Evolutionary conservation across 1,140 invertebrate species (phyloP).

Genomic region (Pseudomyrmex sp.): DNA sequence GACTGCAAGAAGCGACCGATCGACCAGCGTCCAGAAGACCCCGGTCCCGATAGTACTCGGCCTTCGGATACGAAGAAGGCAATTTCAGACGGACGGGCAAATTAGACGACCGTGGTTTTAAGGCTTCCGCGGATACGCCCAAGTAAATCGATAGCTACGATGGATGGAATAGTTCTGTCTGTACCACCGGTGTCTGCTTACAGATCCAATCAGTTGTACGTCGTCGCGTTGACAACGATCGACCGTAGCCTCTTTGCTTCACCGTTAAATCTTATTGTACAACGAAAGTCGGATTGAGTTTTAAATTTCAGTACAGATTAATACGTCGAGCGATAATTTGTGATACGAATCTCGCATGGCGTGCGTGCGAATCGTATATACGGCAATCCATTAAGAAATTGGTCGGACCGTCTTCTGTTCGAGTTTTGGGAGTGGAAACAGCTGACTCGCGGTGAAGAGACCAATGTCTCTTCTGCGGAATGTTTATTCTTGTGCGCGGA

Average conservation of each 20-base stretch:
- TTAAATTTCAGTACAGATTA: background rate
- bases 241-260: slow-evolving; percentile 16
- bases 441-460: slow-evolving; percentile 41
- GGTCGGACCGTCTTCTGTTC: background rate
- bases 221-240: slow-evolving; percentile 16
- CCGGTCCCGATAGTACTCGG: slow-evolving; percentile 40
- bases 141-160: slow-evolving; percentile 60
- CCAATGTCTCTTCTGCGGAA: slow-evolving; percentile 57
- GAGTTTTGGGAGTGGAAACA: slow-evolving; percentile 51
- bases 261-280: no score
- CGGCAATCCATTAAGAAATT: slow-evolving; percentile 33
- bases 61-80: slow-evolving; percentile 69
- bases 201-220: slow-evolving; percentile 47
- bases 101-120: slow-evolving; percentile 73
- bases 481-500: slow-evolving; percentile 78
- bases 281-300: background rate
- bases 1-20: slow-evolving; percentile 75
- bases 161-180: slow-evolving; percentile 50
- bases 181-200: slow-evolving; percentile 55
- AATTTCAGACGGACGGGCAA: slow-evolving; percentile 74
- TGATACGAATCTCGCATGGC: background rate
- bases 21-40: slow-evolving; percentile 75
- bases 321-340: background rate
- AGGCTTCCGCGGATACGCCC: slow-evolving; percentile 62
- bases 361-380: background rate